These are phyloP conservation scores for Eupithecia abbreviata DNA, from an alignment of 2,888 invertebrate species.

Conservation along the genomic window DNA sequence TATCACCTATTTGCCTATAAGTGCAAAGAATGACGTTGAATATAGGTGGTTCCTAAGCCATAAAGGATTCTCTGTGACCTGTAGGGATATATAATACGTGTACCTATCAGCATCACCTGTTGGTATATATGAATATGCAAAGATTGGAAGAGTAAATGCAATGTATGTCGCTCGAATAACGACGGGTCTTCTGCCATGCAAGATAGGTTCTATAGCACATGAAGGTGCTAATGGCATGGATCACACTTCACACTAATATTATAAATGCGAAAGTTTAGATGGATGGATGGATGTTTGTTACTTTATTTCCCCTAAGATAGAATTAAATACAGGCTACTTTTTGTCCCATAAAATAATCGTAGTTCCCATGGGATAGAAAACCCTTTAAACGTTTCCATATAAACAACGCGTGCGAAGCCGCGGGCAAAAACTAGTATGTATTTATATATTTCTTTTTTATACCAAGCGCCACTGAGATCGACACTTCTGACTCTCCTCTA, in stretches of 20 bases:
- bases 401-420: too few relatives aligned
- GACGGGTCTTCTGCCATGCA: conserved; percentile 83
- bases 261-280: too few relatives aligned
- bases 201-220: conserved; percentile 92
- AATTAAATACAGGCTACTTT: too few relatives aligned
- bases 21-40: neutral
- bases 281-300: too few relatives aligned
- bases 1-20: neutral
- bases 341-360: too few relatives aligned
- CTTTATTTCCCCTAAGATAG: too few relatives aligned
- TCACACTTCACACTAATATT: too few relatives aligned
- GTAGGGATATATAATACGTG: neutral
- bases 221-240: conserved; percentile 10
- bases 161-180: neutral
- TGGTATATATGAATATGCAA: neutral
- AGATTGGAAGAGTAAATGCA: neutral
- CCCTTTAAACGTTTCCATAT: too few relatives aligned
- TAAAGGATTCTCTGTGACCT: neutral
- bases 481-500: neutral
- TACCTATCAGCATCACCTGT: neutral
- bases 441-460: too few relatives aligned
- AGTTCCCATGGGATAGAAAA: too few relatives aligned
- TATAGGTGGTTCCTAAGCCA: neutral
- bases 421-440: too few relatives aligned
- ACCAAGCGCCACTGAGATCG: neutral